Evolutionary conservation across 2,113 vertebrate species (phyloP), one percentile per base, ranked within the genome.

Genomic region (Odobenus rosmarus): DNA sequence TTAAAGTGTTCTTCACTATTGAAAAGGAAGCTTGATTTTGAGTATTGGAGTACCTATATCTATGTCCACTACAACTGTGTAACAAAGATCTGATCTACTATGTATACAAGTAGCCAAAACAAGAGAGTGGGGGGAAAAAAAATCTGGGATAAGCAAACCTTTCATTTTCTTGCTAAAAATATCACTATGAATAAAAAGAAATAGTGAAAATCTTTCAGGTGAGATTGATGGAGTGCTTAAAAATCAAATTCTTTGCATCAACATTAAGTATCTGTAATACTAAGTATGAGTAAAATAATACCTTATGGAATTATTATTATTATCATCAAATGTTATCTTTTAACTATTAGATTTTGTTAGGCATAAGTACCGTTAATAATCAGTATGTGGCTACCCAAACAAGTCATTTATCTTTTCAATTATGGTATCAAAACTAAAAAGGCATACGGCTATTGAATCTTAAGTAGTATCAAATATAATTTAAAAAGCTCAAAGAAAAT

Each of bases 391-490:
- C 6, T 69, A 83, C 24, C 16, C 79, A 67, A 82, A 71, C 24
- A 93, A 93, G 16, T 57, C 16, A 72, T 4, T 76, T 92, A n/a
- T 64, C 21, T 94, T 84, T 89, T 55, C 13, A 89, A 89, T 93
- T 77, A 95, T 4, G 33, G n/a, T 62, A 92, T 51, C 14, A 89
- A 94, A 84, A 42, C 36, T 39, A 72, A 64, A 96, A 94, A 83
- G 6, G 26, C 16, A 61, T 8, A 71, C 7, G n/a, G 11, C 8
- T 96, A 62, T 93, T 95, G 64, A 33, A 71, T 39, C 62, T 85
- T 64, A 61, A 87, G 51, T 74, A 89, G 36, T 88, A 90, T 72
- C 33, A 79, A 72, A 88, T 36, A 62, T 57, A 95, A 93, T 26
- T 53, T 85, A 23, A 72, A 62, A 93, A 82, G 6, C 19, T 91